These are phyloP conservation scores for Gambusia affinis DNA, from an alignment of 2,113 vertebrate genomes.

Conservation along the genomic window DNA sequence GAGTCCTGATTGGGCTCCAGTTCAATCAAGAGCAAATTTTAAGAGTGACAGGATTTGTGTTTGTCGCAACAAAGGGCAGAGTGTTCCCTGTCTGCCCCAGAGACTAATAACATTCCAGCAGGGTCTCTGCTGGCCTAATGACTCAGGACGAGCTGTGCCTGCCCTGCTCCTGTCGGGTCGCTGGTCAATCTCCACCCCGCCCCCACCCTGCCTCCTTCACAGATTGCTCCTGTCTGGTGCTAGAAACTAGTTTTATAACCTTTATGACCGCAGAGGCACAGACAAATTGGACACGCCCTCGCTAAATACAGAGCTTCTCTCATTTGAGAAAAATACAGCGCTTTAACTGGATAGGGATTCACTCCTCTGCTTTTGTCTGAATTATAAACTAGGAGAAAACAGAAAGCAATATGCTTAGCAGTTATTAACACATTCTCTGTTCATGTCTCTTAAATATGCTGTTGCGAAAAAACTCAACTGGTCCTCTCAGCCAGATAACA, in stretches of 20 bases:
- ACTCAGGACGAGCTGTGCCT: constrained; percentile 33
- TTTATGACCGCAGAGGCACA: background rate
- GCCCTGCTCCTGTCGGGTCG: constrained; percentile 21
- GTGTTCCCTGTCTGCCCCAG: background rate
- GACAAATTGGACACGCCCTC: background rate
- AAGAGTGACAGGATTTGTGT: background rate
- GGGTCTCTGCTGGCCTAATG: constrained; percentile 26
- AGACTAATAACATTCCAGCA: constrained; percentile 1
- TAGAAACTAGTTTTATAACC: constrained; percentile 1
- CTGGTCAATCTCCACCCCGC: constrained; percentile 9
- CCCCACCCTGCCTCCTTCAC: background rate
- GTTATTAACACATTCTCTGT: no score
- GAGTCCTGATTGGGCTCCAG: background rate
- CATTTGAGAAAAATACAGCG: background rate
- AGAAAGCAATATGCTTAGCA: no score
- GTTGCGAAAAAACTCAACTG: no score
- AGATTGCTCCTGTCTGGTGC: background rate
- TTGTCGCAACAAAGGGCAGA: background rate
- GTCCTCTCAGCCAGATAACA: no score
- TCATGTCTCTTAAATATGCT: no score
- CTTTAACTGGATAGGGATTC: background rate
- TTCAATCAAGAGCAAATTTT: background rate
- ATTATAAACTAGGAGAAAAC: background rate
- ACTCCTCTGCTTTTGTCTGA: background rate
- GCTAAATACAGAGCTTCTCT: background rate